phyloP scores from a whole-genome alignment of 2,888 invertebrate species.

The Rutpela maculata region DNA sequence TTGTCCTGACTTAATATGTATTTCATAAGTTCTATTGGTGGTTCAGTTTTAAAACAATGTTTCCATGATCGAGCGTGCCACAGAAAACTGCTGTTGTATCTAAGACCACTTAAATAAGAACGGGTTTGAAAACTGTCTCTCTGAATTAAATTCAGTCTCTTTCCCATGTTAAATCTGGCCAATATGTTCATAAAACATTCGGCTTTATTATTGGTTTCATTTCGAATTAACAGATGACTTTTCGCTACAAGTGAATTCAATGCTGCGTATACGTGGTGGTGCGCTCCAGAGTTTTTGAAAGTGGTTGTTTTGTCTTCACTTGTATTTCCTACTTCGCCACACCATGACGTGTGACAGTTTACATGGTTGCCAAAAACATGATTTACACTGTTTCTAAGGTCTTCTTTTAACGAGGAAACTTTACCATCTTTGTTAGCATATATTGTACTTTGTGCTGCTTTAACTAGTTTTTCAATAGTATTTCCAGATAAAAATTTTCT shows the following conservation, averaged over 20 bases:
- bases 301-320: neutral
- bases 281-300: neutral
- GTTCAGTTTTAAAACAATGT: neutral
- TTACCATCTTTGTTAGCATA: neutral
- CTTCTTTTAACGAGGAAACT: neutral
- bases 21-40: neutral
- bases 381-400: neutral
- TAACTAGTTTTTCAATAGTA: neutral
- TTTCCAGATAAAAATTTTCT: neutral
- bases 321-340: neutral
- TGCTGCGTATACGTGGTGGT: neutral
- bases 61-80: neutral
- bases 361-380: conserved; percentile 13
- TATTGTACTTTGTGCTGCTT: neutral
- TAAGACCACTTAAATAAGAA: neutral
- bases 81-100: neutral
- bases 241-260: neutral
- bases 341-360: neutral
- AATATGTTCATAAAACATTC: conserved; percentile 6
- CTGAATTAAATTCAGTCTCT: neutral
- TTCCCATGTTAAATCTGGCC: neutral
- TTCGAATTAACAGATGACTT: neutral
- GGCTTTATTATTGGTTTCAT: conserved; percentile 6
- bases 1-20: neutral
- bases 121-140: neutral